Evolutionary conservation across 1,140 invertebrate genomes (phyloP).

Genomic region (Drosophila ogumai): DNA sequence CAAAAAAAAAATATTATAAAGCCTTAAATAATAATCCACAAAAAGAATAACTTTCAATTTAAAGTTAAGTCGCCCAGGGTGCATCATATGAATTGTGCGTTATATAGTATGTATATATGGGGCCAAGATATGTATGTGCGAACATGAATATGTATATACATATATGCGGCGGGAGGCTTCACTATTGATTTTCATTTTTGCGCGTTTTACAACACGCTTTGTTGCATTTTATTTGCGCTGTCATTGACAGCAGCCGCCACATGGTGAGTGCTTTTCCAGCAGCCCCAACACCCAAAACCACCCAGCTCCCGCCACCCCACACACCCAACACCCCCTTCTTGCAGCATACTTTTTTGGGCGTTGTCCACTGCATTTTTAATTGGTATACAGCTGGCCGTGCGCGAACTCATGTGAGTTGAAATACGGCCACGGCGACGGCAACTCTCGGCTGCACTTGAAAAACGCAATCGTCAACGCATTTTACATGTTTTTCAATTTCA

Average conservation of each 20-base stretch:
- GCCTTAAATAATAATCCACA: background rate
- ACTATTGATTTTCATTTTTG: conserved; percentile 79
- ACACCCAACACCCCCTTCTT: conserved; percentile 8
- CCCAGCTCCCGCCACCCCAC: background rate
- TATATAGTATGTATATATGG: conserved; percentile 14
- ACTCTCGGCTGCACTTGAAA: conserved; percentile 68
- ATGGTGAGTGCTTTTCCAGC: conserved; percentile 38
- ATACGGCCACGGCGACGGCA: background rate
- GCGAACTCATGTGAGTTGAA: conserved; percentile 32
- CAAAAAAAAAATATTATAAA: background rate
- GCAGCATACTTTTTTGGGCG: conserved; percentile 72
- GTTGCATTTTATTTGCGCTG: conserved; percentile 79
- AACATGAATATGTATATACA: conserved; percentile 6
- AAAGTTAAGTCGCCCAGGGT: background rate
- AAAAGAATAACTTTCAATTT: background rate
- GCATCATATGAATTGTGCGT: conserved; percentile 26
- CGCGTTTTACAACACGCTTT: conserved; percentile 74
- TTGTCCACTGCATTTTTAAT: conserved; percentile 81
- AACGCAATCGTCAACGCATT: conserved; percentile 74
- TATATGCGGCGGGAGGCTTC: conserved; percentile 25
- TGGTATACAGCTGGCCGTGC: conserved; percentile 61
- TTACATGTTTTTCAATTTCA: conserved; percentile 60
- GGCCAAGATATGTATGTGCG: conserved; percentile 1
- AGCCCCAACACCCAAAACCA: background rate
- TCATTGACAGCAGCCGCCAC: conserved; percentile 76